Percentiles rank a stretch among this genome's conserved stretches.
Conservation (phyloP, 1,140 invertebrate species). For the Galleria mellonella region DNA sequence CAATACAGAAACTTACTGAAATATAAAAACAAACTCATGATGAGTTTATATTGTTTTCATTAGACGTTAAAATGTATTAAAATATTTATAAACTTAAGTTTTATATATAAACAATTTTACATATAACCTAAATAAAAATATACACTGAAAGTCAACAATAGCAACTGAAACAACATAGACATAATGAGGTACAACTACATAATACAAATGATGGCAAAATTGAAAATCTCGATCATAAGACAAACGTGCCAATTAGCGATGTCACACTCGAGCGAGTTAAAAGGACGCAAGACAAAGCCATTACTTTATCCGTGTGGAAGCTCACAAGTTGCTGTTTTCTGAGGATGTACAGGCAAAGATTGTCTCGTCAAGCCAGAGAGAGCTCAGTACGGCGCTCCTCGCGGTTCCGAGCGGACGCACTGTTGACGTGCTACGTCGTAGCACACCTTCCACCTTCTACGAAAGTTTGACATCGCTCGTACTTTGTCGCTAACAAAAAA, state of each 20-base stretch:
- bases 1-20: too few relatives aligned
- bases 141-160: too few relatives aligned
- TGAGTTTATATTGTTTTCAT: too few relatives aligned
- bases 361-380: conserved; percentile 52
- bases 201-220: too few relatives aligned
- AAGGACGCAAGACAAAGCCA: conserved; percentile 46
- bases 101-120: too few relatives aligned
- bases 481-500: not conserved
- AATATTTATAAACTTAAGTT: too few relatives aligned
- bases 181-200: too few relatives aligned
- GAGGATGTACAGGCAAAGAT: conserved; percentile 60
- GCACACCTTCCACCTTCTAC: conserved; percentile 17
- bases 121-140: too few relatives aligned
- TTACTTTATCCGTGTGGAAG: conserved; percentile 57
- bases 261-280: conserved; percentile 21
- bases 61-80: too few relatives aligned
- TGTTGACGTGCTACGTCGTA: conserved; percentile 27
- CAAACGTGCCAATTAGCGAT: conserved; percentile 16
- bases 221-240: too few relatives aligned
- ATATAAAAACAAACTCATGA: too few relatives aligned
- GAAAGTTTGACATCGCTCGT: conserved; percentile 1
- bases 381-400: conserved; percentile 58
- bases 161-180: too few relatives aligned
- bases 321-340: conserved; percentile 63
- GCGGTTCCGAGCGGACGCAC: conserved; percentile 48